phyloP scores from a whole-genome alignment of 2,888 invertebrate species.

The Disparrhopalites patrizii region DNA sequence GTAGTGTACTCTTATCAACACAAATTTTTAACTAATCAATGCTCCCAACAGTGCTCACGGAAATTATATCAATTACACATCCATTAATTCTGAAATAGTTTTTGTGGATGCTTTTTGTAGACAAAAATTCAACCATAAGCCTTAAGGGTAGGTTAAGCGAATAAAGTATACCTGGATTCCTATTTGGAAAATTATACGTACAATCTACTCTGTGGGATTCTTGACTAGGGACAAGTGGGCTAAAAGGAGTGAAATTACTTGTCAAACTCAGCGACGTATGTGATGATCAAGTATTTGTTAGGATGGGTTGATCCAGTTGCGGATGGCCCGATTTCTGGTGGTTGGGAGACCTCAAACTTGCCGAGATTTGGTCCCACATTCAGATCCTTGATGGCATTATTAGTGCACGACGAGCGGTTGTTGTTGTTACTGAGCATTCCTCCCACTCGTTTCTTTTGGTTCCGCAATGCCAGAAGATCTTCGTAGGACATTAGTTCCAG shows the following conservation, averaged over 20 bases:
- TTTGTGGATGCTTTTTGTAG: neutral
- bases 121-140: too few species aligned
- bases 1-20: conserved; percentile 57
- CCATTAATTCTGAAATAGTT: neutral
- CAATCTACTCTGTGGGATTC: too few species aligned
- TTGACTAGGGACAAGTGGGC: neutral
- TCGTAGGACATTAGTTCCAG: conserved; percentile 57
- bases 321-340: neutral
- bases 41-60: too few species aligned
- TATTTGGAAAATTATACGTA: too few species aligned
- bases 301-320: conserved; percentile 16
- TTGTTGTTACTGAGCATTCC: neutral
- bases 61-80: too few species aligned
- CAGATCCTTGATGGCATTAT: neutral
- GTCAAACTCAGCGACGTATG: conserved; percentile 58
- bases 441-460: conserved; percentile 33
- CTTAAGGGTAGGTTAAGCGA: too few species aligned
- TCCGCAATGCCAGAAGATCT: conserved; percentile 55
- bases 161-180: too few species aligned
- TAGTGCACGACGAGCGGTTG: neutral
- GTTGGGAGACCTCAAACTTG: neutral
- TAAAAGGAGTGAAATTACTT: conserved; percentile 50
- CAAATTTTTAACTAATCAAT: too few species aligned
- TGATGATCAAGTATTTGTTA: conserved; percentile 57
- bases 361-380: conserved; percentile 7